Base-by-base conservation (phyloP, 2,797 vertebrate species). In the Apogon hyalosoma region DNA sequence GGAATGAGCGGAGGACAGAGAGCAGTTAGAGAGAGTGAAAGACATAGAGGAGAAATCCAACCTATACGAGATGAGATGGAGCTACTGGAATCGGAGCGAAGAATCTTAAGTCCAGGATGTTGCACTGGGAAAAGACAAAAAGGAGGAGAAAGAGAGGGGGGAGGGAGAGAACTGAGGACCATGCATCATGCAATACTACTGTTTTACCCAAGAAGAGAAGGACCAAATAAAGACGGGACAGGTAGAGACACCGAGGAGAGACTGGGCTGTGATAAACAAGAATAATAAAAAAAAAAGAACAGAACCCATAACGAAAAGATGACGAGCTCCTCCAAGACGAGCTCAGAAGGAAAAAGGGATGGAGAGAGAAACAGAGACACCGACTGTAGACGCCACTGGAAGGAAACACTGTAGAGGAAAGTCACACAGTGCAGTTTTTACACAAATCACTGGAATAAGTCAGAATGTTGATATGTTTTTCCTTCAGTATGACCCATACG, bases 21-120 rank as follows among this genome's bases (percentile, higher is more conserved):
- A 56, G 77, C 71, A 39, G 58, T 68, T 49, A 73, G 59, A 63
- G 51, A 71, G 52, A 50, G 70, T 24, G 75, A 67, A 61, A 87
- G 78, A 78, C 87, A 88, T 70, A 91, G 92, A 93, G 92, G 90
- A 88, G 89, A 84, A 91, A 87, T 69, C 96, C 95, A 96, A 97
- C 96, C 96, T 97, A 97, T 94, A 92, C 94, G 95, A 94, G 95
- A 96, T 95, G 96, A 95, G 94, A 97, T 94, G 90, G 95, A 97
- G 94, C 95, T 96, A 95, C 95, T 96, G 94, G 96, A 98, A 87
- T 97, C 96, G 91, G 95, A 97, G 92, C 95, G 96, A 86, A 97
- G 95, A 91, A 97, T 96, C 96, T 96, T 98, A 95, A 94, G 95
- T 90, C 96, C 96, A 65, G 95, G 96, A 91, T 96, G 95, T 93